phyloP scores from a whole-genome alignment of 2,113 vertebrate genomes.

The Cephalopholis sonnerati region DNA sequence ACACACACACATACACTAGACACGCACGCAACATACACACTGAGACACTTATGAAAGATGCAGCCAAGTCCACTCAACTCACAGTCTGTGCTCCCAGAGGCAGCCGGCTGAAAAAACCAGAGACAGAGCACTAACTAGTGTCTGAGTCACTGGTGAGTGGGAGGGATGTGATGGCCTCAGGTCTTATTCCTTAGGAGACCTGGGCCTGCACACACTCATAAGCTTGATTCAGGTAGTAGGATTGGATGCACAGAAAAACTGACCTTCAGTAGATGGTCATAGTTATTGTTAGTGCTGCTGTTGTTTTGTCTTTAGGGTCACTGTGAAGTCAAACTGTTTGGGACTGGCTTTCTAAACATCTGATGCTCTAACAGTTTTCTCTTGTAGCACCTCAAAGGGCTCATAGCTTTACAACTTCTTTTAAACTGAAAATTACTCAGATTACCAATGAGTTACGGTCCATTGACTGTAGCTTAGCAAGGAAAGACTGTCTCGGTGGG shows the following conservation, averaged over 20 bases:
- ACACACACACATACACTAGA: constrained; percentile 12
- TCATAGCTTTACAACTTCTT: constrained; percentile 1
- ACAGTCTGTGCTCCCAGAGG: constrained; percentile 50
- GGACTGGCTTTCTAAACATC: background rate
- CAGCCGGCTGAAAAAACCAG: constrained; percentile 39
- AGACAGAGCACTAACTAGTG: constrained; percentile 41
- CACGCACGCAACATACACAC: constrained; percentile 1
- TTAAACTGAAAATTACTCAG: background rate
- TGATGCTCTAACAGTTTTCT: background rate
- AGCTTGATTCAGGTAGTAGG: background rate
- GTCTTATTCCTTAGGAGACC: constrained; percentile 29
- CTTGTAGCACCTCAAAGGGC: background rate
- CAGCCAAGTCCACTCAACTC: constrained; percentile 65
- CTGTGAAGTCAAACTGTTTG: constrained; percentile 8
- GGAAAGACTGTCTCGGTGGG: too few relatives aligned
- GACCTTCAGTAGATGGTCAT: constrained; percentile 9
- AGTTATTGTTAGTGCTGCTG: constrained; percentile 20
- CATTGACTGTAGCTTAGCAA: background rate
- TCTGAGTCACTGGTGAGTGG: constrained; percentile 75
- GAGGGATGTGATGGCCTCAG: constrained; percentile 47
- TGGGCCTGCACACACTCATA: background rate
- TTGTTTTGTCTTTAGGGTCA: constrained; percentile 1
- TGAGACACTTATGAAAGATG: constrained; percentile 62
- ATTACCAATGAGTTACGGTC: background rate
- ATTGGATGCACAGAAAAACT: background rate